phyloP scores from a whole-genome alignment of 2,888 invertebrate species.

The Pedicia rivosa region DNA sequence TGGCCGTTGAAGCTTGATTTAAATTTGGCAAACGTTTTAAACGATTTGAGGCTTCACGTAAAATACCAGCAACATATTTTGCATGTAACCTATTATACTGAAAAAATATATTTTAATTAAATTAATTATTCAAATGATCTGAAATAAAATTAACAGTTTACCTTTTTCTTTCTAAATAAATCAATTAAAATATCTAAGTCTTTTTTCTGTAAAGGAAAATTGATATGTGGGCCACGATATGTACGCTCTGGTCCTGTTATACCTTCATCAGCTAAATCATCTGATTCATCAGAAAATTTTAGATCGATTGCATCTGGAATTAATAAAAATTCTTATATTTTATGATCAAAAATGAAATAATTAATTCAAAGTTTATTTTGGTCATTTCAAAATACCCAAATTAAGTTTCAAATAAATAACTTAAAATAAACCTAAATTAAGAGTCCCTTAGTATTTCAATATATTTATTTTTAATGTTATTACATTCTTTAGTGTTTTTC shows the following conservation, averaged over 20 bases:
- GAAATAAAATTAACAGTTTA: too few species aligned
- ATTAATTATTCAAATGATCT: too few species aligned
- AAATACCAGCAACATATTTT: slow-evolving; percentile 67
- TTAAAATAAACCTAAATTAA: too few species aligned
- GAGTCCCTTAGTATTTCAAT: too few species aligned
- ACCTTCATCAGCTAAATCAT: slow-evolving; percentile 37
- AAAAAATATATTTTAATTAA: too few species aligned
- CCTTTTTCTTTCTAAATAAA: slow-evolving; percentile 72
- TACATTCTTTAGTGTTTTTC: too few species aligned
- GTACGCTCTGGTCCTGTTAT: slow-evolving; percentile 44
- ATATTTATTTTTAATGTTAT: too few species aligned
- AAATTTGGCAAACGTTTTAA: slow-evolving; percentile 71
- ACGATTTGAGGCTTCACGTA: slow-evolving; percentile 60
- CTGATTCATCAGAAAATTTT: slow-evolving; percentile 42
- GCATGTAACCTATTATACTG: slow-evolving; percentile 68
- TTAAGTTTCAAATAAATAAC: too few species aligned
- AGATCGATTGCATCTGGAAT: slow-evolving; percentile 17
- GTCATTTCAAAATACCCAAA: too few species aligned
- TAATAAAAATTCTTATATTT: background rate
- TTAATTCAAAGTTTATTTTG: too few species aligned
- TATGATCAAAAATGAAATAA: too few species aligned
- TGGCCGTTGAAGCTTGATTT: slow-evolving; percentile 69
- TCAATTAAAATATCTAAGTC: slow-evolving; percentile 73
- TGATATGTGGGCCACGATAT: slow-evolving; percentile 63
- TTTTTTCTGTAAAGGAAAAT: slow-evolving; percentile 62